phyloP scores from a whole-genome alignment of 92 coral and sea anemone species.

The Epizoanthus rinbou region DNA sequence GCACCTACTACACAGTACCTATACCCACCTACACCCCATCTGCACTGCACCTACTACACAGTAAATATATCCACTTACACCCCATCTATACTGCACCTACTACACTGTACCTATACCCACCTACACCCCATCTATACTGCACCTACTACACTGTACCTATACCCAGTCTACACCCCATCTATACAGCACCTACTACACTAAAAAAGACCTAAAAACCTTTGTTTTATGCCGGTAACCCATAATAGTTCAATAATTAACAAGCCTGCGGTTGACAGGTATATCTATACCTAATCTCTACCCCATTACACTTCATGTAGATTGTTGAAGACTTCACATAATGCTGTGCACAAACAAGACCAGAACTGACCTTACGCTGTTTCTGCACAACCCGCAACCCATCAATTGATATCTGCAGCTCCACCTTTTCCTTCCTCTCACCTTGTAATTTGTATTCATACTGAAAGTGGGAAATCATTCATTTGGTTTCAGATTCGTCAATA shows the following conservation, averaged over 20 bases:
- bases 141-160: background rate
- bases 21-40: background rate
- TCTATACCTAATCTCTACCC: no score
- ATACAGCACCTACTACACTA: background rate
- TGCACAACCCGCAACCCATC: slow-evolving; percentile 82
- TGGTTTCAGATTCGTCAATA: background rate
- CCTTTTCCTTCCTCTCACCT: slow-evolving; percentile 78
- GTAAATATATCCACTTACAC: background rate
- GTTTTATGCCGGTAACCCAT: no score
- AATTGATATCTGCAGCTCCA: slow-evolving; percentile 72
- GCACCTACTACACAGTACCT: background rate
- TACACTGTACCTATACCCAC: background rate
- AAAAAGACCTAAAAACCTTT: no score
- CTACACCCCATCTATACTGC: background rate
- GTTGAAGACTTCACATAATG: no score
- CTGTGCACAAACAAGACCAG: no score
- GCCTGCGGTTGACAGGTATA: no score
- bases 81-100: background rate
- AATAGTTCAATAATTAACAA: no score
- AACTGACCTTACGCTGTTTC: slow-evolving; percentile 57
- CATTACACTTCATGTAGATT: no score
- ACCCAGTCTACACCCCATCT: background rate
- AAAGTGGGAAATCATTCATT: background rate
- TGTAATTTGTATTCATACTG: slow-evolving; percentile 87
- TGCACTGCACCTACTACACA: background rate